A percentile compares a stretch with the other conserved stretches of the same genome.
Conservation (phyloP, 2,113 vertebrate genomes). For the Marcusenius ussheri region DNA sequence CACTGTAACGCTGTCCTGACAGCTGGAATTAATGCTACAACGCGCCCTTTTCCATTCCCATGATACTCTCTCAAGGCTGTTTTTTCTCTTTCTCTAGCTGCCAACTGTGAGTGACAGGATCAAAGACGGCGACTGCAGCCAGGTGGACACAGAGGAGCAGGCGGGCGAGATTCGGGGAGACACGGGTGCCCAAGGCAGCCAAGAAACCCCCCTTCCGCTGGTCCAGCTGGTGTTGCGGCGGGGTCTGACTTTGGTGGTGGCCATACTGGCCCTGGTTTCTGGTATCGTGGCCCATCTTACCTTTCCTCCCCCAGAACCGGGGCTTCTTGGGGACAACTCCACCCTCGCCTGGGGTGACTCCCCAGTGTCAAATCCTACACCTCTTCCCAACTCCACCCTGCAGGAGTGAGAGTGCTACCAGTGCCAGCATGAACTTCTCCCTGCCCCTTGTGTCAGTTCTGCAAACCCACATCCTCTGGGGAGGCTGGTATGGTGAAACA, state of each 20-base stretch:
- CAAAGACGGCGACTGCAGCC: not conserved
- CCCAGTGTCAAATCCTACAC: slow-evolving; percentile 29
- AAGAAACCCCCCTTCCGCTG: slow-evolving; percentile 36
- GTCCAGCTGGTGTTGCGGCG: slow-evolving; percentile 56
- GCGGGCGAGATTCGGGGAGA: not conserved
- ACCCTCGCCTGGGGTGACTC: slow-evolving; percentile 44
- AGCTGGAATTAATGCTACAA: not conserved
- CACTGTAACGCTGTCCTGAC: not conserved
- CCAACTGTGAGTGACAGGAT: not conserved
- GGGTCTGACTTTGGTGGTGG: slow-evolving; percentile 45
- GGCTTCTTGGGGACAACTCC: slow-evolving; percentile 29
- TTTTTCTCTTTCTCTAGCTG: not conserved
- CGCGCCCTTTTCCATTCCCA: not conserved
- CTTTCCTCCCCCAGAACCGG: slow-evolving; percentile 39
- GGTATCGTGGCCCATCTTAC: slow-evolving; percentile 44
- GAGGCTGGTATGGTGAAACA: not conserved
- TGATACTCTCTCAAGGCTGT: not conserved
- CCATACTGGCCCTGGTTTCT: slow-evolving; percentile 42
- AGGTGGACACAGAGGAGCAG: not conserved
- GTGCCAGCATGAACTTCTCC: not conserved
- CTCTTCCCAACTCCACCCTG: not conserved
- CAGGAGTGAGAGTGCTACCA: not conserved
- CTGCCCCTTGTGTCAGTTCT: not conserved
- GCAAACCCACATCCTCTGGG: not conserved
- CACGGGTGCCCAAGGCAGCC: not conserved